Percentiles rank a stretch among this genome's conserved stretches.
Conservation (phyloP, 2,113 vertebrate genomes). For the Picathartes gymnocephalus region DNA sequence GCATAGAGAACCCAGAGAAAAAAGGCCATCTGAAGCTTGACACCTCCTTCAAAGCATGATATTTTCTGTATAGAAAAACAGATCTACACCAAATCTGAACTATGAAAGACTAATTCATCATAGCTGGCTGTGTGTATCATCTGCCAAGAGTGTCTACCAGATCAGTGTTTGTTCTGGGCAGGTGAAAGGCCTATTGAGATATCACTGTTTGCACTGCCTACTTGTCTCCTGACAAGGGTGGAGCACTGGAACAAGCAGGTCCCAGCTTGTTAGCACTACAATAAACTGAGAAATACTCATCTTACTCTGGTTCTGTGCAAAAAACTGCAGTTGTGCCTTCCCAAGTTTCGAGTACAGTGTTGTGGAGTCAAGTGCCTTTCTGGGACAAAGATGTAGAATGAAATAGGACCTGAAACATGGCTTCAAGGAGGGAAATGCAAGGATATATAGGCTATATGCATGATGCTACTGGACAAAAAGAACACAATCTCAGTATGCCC, state of each 20-base stretch:
- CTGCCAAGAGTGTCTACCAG: not conserved
- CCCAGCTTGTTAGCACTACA: not conserved
- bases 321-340: not conserved
- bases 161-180: not conserved
- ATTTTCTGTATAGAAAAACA: not conserved
- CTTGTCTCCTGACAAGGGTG: not conserved
- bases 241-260: not conserved
- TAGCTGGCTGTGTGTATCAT: not conserved
- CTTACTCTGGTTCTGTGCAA: not conserved
- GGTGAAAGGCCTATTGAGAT: slow-evolving; percentile 17
- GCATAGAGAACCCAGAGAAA: not conserved
- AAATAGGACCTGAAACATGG: not conserved
- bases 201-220: not conserved
- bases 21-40: not conserved
- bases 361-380: not conserved
- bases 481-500: not conserved
- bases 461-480: not conserved
- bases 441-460: not conserved
- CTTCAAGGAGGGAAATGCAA: not conserved
- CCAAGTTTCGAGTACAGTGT: not conserved
- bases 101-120: not conserved
- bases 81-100: not conserved
- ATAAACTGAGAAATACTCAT: not conserved
- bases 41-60: not conserved
- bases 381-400: not conserved